Evolutionary conservation across 2,113 vertebrate species (phyloP).

Genomic region (Strix aluco): DNA sequence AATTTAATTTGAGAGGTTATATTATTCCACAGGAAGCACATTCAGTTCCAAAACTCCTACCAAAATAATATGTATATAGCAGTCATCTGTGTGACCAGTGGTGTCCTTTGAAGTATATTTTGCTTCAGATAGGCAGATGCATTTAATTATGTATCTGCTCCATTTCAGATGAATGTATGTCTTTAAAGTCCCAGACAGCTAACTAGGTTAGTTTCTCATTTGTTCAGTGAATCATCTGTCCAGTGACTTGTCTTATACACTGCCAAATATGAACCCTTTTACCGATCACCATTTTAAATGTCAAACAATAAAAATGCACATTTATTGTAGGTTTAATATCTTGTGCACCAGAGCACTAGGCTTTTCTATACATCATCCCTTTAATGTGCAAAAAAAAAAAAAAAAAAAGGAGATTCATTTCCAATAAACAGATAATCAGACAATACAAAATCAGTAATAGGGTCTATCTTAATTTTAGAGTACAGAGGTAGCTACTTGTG

Average conservation of each 20-base stretch:
- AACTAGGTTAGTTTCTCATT: conserved; percentile 4
- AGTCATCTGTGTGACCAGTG: neutral
- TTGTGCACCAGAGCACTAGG: neutral
- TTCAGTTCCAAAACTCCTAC: neutral
- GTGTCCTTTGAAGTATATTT: conserved; percentile 18
- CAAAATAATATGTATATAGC: neutral
- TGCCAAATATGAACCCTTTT: neutral
- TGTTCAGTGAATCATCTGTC: neutral
- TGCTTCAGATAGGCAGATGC: conserved; percentile 5
- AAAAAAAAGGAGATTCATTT: neutral
- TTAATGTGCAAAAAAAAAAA: neutral
- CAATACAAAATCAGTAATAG: neutral
- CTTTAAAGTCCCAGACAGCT: neutral
- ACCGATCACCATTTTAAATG: neutral
- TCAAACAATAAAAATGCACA: neutral
- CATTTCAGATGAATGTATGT: neutral
- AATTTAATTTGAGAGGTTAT: neutral
- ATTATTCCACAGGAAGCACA: conserved; percentile 10
- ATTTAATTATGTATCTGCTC: conserved; percentile 3
- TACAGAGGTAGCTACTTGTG: neutral
- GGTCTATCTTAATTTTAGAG: neutral
- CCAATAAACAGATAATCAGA: neutral
- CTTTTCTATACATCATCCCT: neutral
- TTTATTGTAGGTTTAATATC: neutral
- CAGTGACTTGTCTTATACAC: neutral